Percentiles rank a stretch among this genome's conserved stretches.
Conservation (phyloP, 2,113 vertebrate species). For the Onychorhynchus coronatus region DNA sequence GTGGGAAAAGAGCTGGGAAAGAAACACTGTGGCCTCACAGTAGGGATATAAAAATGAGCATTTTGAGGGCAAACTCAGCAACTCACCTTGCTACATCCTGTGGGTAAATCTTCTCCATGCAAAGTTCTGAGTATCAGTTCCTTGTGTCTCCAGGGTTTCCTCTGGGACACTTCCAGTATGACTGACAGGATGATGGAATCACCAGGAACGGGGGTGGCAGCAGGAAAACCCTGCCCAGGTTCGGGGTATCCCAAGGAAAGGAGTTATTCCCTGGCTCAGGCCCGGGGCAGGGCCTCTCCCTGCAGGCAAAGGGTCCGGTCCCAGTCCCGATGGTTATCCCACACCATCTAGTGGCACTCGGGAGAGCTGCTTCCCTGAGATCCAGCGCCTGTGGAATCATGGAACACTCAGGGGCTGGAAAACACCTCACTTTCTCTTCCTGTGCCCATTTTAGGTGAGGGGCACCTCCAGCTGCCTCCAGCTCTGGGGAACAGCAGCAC, state of each 20-base stretch:
- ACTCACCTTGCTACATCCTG: accelerated
- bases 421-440: neutral
- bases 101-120: neutral
- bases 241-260: neutral
- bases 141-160: neutral
- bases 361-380: accelerated
- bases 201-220: neutral
- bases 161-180: neutral
- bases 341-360: neutral
- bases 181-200: neutral
- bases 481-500: neutral
- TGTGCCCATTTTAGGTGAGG: neutral
- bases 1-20: neutral
- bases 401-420: neutral
- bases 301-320: neutral
- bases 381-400: accelerated
- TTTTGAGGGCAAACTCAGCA: neutral
- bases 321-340: neutral
- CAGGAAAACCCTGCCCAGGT: accelerated
- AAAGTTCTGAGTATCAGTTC: accelerated
- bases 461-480: neutral
- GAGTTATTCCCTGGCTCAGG: neutral
- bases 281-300: neutral
- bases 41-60: accelerated
- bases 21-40: accelerated